phyloP scores from a whole-genome alignment of 1,140 invertebrate species.

The Acyrthosiphon pisum region DNA sequence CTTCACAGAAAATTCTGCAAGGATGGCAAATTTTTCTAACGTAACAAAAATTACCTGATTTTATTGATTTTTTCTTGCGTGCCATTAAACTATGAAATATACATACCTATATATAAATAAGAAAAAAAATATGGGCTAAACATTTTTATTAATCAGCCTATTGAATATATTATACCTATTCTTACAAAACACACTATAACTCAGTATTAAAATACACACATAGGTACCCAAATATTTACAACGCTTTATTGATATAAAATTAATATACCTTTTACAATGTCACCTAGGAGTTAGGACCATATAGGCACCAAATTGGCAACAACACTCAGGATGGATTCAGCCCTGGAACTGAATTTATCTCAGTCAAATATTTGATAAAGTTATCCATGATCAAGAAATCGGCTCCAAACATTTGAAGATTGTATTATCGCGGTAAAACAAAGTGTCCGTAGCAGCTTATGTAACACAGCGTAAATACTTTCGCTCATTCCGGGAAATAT shows the following conservation, averaged over 20 bases:
- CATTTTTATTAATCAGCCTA: too few species aligned
- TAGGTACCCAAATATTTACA: neutral
- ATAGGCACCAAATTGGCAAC: constrained; percentile 83
- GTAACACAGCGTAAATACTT: constrained; percentile 83
- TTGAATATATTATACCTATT: neutral
- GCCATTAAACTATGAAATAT: too few species aligned
- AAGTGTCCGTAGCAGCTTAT: constrained; percentile 84
- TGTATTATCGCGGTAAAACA: constrained; percentile 86
- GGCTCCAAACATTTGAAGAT: constrained; percentile 91
- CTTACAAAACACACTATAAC: neutral
- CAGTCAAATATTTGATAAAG: constrained; percentile 88
- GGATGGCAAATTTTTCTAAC: too few species aligned
- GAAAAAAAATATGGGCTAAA: too few species aligned
- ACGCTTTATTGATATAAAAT: neutral
- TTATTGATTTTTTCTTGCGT: too few species aligned
- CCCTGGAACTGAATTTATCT: constrained; percentile 93
- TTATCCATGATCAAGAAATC: constrained; percentile 92
- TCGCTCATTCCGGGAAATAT: constrained; percentile 92
- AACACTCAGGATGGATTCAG: constrained; percentile 85
- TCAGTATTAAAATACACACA: neutral
- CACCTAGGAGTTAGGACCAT: constrained; percentile 89
- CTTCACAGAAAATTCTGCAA: too few species aligned
- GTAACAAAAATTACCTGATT: too few species aligned
- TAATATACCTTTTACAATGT: constrained; percentile 85
- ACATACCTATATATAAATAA: too few species aligned